phyloP scores from a whole-genome alignment of 2,888 invertebrate species.

The Pandemis cinnamomeana region DNA sequence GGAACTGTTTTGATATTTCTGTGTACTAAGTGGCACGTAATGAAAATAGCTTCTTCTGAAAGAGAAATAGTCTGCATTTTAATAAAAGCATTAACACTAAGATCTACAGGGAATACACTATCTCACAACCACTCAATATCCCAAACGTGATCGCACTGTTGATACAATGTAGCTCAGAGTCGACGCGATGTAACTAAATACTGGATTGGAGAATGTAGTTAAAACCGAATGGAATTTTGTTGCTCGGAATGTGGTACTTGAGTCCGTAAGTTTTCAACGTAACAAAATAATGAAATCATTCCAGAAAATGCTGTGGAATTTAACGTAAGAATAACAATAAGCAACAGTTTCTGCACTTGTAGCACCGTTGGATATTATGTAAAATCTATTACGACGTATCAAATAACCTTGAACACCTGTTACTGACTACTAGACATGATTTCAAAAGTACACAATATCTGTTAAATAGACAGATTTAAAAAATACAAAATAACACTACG shows the following conservation, averaged over 20 bases:
- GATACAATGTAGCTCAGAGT: constrained; percentile 64
- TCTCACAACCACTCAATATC: constrained; percentile 62
- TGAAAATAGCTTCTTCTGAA: not conserved
- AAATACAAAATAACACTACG: constrained; percentile 1
- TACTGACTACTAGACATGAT: not conserved
- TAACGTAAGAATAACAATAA: not conserved
- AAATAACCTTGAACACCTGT: constrained; percentile 10
- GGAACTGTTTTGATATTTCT: not conserved
- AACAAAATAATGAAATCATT: no score
- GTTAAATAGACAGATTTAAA: not conserved
- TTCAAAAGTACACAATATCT: not conserved
- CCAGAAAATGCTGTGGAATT: no score
- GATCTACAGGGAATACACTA: constrained; percentile 34
- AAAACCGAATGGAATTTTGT: not conserved
- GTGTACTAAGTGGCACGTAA: no score
- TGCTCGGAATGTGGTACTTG: not conserved
- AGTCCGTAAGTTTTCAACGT: not conserved
- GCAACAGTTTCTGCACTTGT: not conserved
- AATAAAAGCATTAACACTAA: constrained; percentile 26
- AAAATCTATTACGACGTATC: not conserved
- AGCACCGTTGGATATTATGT: not conserved
- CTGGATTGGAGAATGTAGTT: not conserved
- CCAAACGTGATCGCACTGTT: constrained; percentile 75
- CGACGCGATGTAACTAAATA: constrained; percentile 46
- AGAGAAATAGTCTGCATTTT: constrained; percentile 33